Evolutionary conservation across 2,888 invertebrate species (phyloP).

Genomic region (Acleris cristana): DNA sequence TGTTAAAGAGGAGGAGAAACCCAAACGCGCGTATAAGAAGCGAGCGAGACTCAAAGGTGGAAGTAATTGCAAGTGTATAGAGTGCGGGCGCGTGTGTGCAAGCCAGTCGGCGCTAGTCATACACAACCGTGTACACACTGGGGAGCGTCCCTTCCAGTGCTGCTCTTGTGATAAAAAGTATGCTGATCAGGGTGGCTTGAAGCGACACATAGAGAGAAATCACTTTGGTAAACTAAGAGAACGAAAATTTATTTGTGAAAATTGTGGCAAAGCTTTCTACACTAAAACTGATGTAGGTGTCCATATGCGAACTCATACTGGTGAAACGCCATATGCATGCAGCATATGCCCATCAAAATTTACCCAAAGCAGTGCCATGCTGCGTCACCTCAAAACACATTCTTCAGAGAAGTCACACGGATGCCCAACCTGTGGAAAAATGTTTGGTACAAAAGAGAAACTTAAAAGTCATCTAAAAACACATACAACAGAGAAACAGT

Average conservation of each 20-base stretch:
- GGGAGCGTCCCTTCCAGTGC: slow-evolving; percentile 61
- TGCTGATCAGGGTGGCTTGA: slow-evolving; percentile 61
- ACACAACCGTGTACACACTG: slow-evolving; percentile 66
- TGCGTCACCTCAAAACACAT: slow-evolving; percentile 63
- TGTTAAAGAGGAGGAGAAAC: slow-evolving; percentile 19
- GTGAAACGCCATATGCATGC: slow-evolving; percentile 71
- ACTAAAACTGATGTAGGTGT: slow-evolving; percentile 62
- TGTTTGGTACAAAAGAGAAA: slow-evolving; percentile 66
- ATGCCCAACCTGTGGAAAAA: slow-evolving; percentile 64
- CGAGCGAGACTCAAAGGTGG: slow-evolving; percentile 42
- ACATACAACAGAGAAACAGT: slow-evolving; percentile 65
- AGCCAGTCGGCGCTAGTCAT: slow-evolving; percentile 56
- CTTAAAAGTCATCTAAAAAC: slow-evolving; percentile 60
- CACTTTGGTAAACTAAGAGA: slow-evolving; percentile 53
- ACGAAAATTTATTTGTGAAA: slow-evolving; percentile 67
- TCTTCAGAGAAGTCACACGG: slow-evolving; percentile 57
- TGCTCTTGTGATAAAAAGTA: slow-evolving; percentile 63
- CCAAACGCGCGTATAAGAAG: slow-evolving; percentile 45
- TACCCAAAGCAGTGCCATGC: slow-evolving; percentile 61
- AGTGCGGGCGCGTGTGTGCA: slow-evolving; percentile 56
- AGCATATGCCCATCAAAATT: slow-evolving; percentile 60
- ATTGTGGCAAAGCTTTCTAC: slow-evolving; percentile 70
- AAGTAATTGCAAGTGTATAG: slow-evolving; percentile 49
- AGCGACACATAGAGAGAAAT: slow-evolving; percentile 60
- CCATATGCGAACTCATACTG: slow-evolving; percentile 70